Percentiles rank a stretch among this genome's conserved stretches.
phyloP scores from a whole-genome alignment of 2,888 invertebrate species.

The Tipula confusa region DNA sequence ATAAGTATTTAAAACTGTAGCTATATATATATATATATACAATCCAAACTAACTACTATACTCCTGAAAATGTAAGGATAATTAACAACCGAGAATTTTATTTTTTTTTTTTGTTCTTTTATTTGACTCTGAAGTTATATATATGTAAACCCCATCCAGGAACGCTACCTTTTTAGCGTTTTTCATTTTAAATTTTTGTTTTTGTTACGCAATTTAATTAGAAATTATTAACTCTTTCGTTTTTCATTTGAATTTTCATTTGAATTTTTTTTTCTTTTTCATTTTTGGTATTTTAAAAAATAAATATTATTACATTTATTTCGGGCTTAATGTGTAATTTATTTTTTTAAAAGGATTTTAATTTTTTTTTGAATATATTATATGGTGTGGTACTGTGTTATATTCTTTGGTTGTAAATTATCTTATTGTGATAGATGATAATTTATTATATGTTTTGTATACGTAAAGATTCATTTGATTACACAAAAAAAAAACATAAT shows the following conservation, averaged over 20 bases:
- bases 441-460: not conserved
- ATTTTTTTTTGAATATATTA: not conserved
- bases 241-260: constrained; percentile 9
- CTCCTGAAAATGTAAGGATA: constrained; percentile 20
- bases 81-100: not conserved
- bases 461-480: no score
- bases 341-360: not conserved
- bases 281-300: not conserved
- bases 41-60: not conserved
- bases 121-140: not conserved
- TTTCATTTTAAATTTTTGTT: not conserved
- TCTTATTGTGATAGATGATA: not conserved
- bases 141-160: not conserved
- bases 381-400: not conserved
- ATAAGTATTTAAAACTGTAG: constrained; percentile 1
- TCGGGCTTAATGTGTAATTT: not conserved
- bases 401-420: constrained; percentile 3
- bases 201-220: constrained; percentile 29
- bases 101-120: not conserved
- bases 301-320: constrained; percentile 26
- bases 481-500: no score
- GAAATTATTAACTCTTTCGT: constrained; percentile 29
- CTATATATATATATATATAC: not conserved
- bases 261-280: not conserved
- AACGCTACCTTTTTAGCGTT: not conserved